Evolutionary conservation across 2,113 vertebrate genomes (phyloP).

Genomic region (Lepisosteus oculatus): DNA sequence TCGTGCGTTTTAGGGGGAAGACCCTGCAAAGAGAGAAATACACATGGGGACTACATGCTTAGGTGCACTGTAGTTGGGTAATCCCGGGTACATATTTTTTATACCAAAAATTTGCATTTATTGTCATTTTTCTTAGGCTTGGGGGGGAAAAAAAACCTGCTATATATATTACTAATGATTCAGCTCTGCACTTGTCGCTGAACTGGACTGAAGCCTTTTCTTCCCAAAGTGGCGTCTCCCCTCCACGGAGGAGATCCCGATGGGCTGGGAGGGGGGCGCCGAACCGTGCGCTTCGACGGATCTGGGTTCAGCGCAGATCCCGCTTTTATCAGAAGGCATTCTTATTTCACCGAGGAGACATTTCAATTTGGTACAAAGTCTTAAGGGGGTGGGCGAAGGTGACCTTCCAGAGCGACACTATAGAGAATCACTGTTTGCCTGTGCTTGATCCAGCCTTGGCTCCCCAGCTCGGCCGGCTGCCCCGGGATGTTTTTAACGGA

Average conservation of each 20-base stretch:
- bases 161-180: conserved; percentile 54
- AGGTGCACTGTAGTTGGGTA: conserved; percentile 66
- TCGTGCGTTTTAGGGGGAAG: conserved; percentile 43
- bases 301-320: conserved; percentile 47
- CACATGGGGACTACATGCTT: conserved; percentile 56
- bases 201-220: conserved; percentile 51
- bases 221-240: conserved; percentile 42
- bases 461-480: conserved; percentile 60
- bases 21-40: conserved; percentile 48
- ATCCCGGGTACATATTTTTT: conserved; percentile 74
- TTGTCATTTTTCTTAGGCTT: conserved; percentile 68
- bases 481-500: conserved; percentile 32
- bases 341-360: conserved; percentile 28
- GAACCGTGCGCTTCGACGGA: conserved; percentile 63
- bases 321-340: conserved; percentile 48
- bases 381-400: conserved; percentile 49
- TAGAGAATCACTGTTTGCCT: conserved; percentile 67
- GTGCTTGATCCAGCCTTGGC: conserved; percentile 72
- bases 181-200: conserved; percentile 68
- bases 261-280: conserved; percentile 49
- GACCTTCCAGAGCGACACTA: conserved; percentile 64
- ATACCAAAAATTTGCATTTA: conserved; percentile 74
- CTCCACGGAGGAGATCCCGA: conserved; percentile 37
- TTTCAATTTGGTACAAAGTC: conserved; percentile 64
- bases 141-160: conserved; percentile 52